A percentile compares a stretch with the other conserved stretches of the same genome.
These are phyloP conservation scores for Palythoa grandis DNA, from an alignment of 92 coral and sea anemone species.

Conservation along the genomic window DNA sequence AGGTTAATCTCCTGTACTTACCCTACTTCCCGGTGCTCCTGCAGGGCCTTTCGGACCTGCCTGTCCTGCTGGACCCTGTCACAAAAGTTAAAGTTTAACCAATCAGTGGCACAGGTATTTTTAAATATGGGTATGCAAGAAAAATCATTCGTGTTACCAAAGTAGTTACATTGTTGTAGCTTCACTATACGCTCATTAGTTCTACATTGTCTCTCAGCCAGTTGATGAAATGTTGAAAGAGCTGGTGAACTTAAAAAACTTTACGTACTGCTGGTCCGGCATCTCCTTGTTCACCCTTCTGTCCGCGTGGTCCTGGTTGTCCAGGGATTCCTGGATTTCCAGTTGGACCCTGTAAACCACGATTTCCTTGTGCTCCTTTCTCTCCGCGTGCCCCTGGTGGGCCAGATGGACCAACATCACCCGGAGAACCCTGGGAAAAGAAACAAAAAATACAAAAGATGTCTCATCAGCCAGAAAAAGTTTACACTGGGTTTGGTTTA, in stretches of 20 bases:
- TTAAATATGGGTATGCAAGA: too few relatives aligned
- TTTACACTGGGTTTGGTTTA: background rate
- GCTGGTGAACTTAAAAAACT: background rate
- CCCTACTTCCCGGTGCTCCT: constrained; percentile 81
- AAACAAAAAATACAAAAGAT: background rate
- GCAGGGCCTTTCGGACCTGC: constrained; percentile 87
- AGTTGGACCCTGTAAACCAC: constrained; percentile 33
- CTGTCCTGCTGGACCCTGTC: constrained; percentile 83
- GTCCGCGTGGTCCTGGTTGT: constrained; percentile 40
- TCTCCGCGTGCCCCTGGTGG: constrained; percentile 30
- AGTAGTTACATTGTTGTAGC: background rate
- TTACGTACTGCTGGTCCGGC: constrained; percentile 22
- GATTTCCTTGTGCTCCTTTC: constrained; percentile 28
- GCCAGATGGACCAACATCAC: constrained; percentile 24
- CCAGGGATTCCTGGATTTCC: constrained; percentile 41
- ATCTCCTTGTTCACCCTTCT: constrained; percentile 45
- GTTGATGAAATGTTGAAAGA: background rate
- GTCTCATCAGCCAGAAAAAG: background rate
- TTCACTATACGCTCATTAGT: background rate
- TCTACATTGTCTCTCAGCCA: background rate
- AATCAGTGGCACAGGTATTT: background rate
- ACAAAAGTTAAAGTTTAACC: background rate
- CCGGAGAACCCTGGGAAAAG: constrained; percentile 13
- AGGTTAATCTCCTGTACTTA: constrained; percentile 1
- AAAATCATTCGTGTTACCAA: too few relatives aligned